Evolutionary conservation across 2,888 invertebrate genomes (phyloP), one percentile per base, ranked within the genome.

Genomic region (Macaria liturata): DNA sequence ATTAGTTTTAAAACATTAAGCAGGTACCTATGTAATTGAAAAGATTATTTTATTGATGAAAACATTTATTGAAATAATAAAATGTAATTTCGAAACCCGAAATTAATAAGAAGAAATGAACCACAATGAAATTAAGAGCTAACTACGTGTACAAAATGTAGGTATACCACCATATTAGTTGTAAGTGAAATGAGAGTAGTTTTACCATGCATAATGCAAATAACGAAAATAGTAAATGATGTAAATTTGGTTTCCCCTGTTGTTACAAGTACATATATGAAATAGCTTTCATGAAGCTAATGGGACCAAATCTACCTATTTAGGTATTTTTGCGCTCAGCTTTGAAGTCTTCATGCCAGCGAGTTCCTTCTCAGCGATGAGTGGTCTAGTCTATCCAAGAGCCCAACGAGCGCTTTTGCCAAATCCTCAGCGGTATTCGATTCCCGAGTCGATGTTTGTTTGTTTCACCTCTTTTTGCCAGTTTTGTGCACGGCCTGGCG

Each of bases 401-500:
- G 57, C 62, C 59, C 61, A 58, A 57, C 49, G 58, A 59, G 64
- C 61, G 64, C 59, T 58, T 45, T 55, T 47, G 59, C 62, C 57
- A 51, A 47, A 50, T 67, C 66, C 72, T 78, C 74, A 70, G 66
- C 68, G 71, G 71, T 68, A 71, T 77, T 76, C 78, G 67, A 82
- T 71, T 78, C 84, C 88, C 67, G 71, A 75, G 64, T 63, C 60
- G 61, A 61, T 55, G 61, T 62, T 62, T 51, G 52, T 63, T 52
- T 46, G 62, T 71, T 80, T 92, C 92, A 92, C 77, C 92, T 92
- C 74, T 92, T 92, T 70, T 90, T 91, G 63, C 85, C 85, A 68
- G 76, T 86, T 64, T 88, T 91, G 65, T 83, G 86, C 58, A 93
- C 91, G 32, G 94, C 93, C 70, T 95, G 95, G 81, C 97, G 97